Conservation (phyloP, 2,113 vertebrate genomes). For the Melanostigma gelatinosum region DNA sequence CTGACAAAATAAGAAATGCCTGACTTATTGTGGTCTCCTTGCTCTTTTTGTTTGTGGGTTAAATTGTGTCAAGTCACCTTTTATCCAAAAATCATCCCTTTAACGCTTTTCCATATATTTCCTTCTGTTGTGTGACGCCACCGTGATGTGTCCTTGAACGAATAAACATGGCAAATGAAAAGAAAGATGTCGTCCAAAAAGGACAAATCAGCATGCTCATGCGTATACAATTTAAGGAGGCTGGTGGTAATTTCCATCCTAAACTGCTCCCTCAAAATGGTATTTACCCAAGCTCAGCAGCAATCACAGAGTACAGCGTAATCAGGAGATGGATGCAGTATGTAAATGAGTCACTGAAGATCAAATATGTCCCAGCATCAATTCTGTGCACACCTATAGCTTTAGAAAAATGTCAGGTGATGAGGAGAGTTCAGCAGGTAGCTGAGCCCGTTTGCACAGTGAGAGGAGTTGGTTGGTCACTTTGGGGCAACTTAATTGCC, state of each 20-base stretch:
- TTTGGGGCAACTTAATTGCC: constrained; percentile 7
- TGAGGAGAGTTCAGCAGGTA: constrained; percentile 6
- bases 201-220: neutral
- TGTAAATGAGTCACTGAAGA: constrained; percentile 15
- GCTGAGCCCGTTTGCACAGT: constrained; percentile 14
- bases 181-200: neutral
- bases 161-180: neutral
- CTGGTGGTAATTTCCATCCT: constrained; percentile 2
- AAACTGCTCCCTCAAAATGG: constrained; percentile 9
- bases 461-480: neutral
- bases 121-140: constrained; percentile 1
- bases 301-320: constrained; percentile 4
- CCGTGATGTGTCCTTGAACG: neutral
- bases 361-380: neutral
- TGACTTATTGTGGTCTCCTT: constrained; percentile 30
- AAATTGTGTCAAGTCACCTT: neutral
- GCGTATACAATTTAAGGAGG: neutral
- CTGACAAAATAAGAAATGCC: constrained; percentile 31
- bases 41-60: constrained; percentile 17
- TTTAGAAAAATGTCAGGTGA: neutral
- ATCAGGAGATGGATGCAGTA: constrained; percentile 8
- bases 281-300: constrained; percentile 23
- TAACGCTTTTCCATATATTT: neutral
- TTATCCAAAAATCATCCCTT: constrained; percentile 14
- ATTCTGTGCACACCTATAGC: neutral